Base-by-base conservation (phyloP, 1,140 invertebrate genomes). In the Theocolax elegans region DNA sequence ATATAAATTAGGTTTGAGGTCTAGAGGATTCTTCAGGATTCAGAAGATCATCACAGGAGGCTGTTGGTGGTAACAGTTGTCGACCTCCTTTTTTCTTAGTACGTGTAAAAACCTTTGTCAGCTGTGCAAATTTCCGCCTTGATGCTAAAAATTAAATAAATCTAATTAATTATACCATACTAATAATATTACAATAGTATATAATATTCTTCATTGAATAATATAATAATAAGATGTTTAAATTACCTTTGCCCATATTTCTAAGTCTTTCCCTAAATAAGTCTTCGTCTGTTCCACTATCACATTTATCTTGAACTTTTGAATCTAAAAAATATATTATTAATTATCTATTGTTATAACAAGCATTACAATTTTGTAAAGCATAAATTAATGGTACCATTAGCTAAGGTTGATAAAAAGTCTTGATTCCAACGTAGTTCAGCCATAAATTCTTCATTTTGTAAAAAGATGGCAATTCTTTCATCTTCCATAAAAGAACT, bases 391-490 rank as follows among this genome's bases (percentile, higher is more conserved):
- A 31, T 46, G 4, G 90, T 89, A 84, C 92, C 92, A 79, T 90
- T 92, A 79, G 96, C 93, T 49, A 97, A 85, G 3, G 94, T 93
- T 40, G 91, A 92, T 83, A 97, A 91, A 79, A 97, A 97, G 77
- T 96, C 94, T 81, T 95, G 91, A 81, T 97, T 96, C 88, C 92
- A 92, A 69, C 94, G 87, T 29, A 97, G 85, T 80, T 96, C 93
- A 44, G 92, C 90, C 90, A 97, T 92, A 78, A 97, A 97, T 84
- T 97, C 95, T 81, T 95, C 94, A 80, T 97, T 97, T 82, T 97
- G 95, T 56, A 97, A 85, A 84, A 96, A 93, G 64, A 96, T 89
- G 1, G 95, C 95, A 65, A 97, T 93, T 73, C 93, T 88, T 81
- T 95, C 93, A 77, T 95, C 94, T 74, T 91, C 91, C 66, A 92